These are phyloP conservation scores for Anguilla obscura DNA, from an alignment of 2,797 vertebrate genomes.

Conservation along the genomic window DNA sequence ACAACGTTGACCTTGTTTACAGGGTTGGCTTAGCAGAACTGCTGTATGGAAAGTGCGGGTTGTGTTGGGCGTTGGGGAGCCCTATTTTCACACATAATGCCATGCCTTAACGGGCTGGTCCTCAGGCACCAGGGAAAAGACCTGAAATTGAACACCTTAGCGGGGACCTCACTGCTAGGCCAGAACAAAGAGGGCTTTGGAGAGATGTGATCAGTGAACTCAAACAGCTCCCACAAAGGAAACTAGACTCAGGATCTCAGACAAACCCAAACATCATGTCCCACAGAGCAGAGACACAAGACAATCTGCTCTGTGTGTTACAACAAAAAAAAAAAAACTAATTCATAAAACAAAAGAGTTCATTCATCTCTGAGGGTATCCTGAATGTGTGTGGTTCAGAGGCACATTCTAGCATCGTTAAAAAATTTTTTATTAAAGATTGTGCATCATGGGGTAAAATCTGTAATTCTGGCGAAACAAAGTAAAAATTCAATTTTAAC, in stretches of 20 bases:
- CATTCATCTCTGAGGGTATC: not conserved
- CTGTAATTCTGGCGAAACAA: not conserved
- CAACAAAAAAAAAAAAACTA: not conserved
- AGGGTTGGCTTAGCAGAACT: not conserved
- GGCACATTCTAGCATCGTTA: not conserved
- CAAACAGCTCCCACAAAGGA: not conserved
- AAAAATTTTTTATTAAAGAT: not conserved
- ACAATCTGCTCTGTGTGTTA: not conserved
- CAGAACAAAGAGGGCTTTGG: conserved; percentile 4
- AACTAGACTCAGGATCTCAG: not conserved
- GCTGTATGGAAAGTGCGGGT: not conserved
- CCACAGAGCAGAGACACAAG: not conserved
- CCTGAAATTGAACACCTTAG: not conserved
- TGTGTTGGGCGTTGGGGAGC: not conserved
- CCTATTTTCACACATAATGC: not conserved
- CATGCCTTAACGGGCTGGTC: not conserved
- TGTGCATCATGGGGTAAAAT: not conserved
- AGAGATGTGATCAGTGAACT: not conserved
- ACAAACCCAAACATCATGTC: not conserved
- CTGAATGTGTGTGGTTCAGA: not conserved
- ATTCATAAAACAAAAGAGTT: not conserved
- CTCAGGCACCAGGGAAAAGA: not conserved
- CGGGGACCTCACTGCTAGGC: not conserved
- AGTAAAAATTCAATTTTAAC: not conserved
- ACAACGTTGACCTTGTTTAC: not conserved